phyloP scores from a whole-genome alignment of 2,113 vertebrate species.

The Rhynchopsitta pachyrhyncha region DNA sequence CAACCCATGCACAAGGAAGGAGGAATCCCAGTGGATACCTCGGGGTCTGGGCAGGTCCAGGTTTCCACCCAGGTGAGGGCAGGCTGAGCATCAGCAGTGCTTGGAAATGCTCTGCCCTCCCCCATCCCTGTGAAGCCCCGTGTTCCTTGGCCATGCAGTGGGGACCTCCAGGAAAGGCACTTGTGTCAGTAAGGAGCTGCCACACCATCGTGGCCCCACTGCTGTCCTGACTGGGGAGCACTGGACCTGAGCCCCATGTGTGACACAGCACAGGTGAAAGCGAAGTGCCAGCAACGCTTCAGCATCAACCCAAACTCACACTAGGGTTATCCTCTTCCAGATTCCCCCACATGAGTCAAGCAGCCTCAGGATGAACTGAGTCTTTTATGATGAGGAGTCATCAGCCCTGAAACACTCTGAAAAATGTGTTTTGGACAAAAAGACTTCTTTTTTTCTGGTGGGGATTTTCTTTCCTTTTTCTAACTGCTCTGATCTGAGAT shows the following conservation, averaged over 20 bases:
- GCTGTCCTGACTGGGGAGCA: neutral
- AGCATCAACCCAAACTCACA: neutral
- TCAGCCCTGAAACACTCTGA: neutral
- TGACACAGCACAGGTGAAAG: neutral
- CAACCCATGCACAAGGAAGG: neutral
- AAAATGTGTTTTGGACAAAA: neutral
- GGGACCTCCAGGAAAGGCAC: conserved; percentile 41
- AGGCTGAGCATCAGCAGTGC: neutral
- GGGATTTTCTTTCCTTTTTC: neutral
- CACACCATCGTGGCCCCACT: neutral
- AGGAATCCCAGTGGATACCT: neutral
- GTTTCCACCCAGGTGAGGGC: neutral
- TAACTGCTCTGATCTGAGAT: neutral
- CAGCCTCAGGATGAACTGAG: neutral
- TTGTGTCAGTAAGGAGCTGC: neutral
- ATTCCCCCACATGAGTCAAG: neutral
- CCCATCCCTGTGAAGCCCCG: neutral
- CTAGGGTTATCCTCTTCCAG: neutral
- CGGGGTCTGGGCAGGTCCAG: neutral
- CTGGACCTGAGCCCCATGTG: rapidly evolving
- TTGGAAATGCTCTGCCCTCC: neutral
- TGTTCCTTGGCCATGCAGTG: rapidly evolving
- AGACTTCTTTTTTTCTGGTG: neutral
- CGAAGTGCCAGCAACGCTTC: neutral
- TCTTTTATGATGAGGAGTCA: neutral